Evolutionary conservation across 2,888 invertebrate genomes (phyloP).

Genomic region (Drosophila putrida): DNA sequence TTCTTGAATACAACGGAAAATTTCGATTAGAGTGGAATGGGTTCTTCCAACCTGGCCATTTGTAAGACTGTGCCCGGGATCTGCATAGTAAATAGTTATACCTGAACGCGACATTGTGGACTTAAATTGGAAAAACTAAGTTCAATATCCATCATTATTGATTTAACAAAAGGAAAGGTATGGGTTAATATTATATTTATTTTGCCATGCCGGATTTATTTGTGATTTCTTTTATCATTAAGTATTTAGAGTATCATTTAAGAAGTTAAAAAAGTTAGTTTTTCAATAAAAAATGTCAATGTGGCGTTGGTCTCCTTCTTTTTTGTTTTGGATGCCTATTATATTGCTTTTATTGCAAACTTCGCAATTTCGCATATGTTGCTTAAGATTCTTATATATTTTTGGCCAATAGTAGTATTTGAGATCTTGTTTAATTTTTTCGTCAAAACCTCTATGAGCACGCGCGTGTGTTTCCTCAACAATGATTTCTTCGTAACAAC

Average conservation of each 20-base stretch:
- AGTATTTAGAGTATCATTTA: no score
- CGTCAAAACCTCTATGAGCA: background rate
- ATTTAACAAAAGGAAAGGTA: no score
- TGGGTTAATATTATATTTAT: no score
- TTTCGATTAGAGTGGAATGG: slow-evolving; percentile 14
- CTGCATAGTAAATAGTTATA: slow-evolving; percentile 9
- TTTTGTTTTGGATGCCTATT: background rate
- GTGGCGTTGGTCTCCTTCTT: no score
- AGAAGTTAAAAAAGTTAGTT: no score
- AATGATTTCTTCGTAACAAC: background rate
- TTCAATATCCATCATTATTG: no score
- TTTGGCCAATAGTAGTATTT: slow-evolving; percentile 2
- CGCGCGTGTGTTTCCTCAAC: background rate
- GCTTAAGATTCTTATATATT: background rate
- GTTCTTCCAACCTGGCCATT: slow-evolving; percentile 9
- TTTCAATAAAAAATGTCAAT: no score
- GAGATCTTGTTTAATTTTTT: background rate
- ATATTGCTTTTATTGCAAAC: background rate
- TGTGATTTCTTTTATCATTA: no score
- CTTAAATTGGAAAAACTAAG: no score
- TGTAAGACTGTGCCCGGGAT: slow-evolving; percentile 8
- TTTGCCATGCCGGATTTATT: no score
- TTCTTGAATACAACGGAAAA: slow-evolving; percentile 17
- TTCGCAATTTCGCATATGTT: background rate
- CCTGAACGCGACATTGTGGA: no score